phyloP scores from a whole-genome alignment of 2,797 vertebrate genomes.

The Stomatorhinus walkeri region DNA sequence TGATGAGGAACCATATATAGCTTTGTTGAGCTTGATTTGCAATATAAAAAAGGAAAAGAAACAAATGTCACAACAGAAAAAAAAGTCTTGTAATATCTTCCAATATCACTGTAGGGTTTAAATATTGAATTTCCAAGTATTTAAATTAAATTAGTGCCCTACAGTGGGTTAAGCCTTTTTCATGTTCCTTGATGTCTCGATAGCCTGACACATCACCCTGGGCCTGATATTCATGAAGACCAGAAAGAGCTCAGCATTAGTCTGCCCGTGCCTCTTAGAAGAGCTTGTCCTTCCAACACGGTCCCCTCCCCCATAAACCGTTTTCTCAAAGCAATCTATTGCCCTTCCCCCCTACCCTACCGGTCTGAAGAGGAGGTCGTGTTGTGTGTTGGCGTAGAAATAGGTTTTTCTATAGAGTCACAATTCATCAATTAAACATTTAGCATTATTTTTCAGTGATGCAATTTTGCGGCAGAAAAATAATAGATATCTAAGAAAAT shows the following conservation, averaged over 20 bases:
- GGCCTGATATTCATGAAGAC: slow-evolving; percentile 21
- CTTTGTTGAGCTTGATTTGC: neutral
- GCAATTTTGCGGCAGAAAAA: slow-evolving; percentile 19
- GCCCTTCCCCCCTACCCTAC: slow-evolving; percentile 41
- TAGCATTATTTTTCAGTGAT: slow-evolving; percentile 23
- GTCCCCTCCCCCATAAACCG: slow-evolving; percentile 44
- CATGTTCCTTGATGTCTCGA: neutral
- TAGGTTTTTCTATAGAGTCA: neutral
- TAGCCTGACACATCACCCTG: neutral
- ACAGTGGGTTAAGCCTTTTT: slow-evolving; percentile 23
- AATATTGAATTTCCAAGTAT: neutral
- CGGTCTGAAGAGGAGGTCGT: slow-evolving; percentile 46
- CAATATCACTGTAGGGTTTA: neutral
- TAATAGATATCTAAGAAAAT: neutral
- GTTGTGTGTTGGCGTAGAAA: slow-evolving; percentile 32
- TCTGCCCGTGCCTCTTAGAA: slow-evolving; percentile 20
- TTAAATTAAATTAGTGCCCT: slow-evolving; percentile 22
- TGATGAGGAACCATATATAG: neutral
- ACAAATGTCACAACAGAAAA: neutral
- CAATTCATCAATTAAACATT: slow-evolving; percentile 3
- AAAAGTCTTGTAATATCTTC: neutral
- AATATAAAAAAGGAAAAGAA: neutral
- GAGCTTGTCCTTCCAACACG: slow-evolving; percentile 27
- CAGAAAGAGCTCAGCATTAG: slow-evolving; percentile 26
- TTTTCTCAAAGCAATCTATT: slow-evolving; percentile 45